A percentile compares a stretch with the other conserved stretches of the same genome.
Conservation (phyloP, 1,140 invertebrate species). For the Penaeus chinensis region DNA sequence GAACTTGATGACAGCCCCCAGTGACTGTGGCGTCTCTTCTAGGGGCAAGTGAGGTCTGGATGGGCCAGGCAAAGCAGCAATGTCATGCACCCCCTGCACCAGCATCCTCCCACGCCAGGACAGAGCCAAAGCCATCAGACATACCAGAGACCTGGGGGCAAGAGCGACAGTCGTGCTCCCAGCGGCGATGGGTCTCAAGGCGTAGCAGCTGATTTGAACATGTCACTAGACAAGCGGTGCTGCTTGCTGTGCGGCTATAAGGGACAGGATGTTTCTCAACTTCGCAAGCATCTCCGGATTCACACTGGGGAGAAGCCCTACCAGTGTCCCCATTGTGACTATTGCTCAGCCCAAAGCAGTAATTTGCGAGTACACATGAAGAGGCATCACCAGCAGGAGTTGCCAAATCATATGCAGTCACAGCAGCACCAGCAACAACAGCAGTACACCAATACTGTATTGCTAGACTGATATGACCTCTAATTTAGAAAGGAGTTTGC, state of each 20-base stretch:
- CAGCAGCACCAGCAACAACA: neutral
- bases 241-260: conserved; percentile 48
- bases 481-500: no score
- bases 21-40: conserved; percentile 47
- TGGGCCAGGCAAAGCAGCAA: conserved; percentile 16
- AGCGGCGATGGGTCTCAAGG: neutral
- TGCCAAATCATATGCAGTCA: neutral
- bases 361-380: conserved; percentile 47
- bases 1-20: neutral
- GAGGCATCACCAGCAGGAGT: conserved; percentile 31
- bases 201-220: neutral
- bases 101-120: neutral
- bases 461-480: conserved; percentile 11
- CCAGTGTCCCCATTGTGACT: conserved; percentile 39
- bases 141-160: conserved; percentile 1
- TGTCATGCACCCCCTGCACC: conserved; percentile 12
- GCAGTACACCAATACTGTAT: conserved; percentile 10
- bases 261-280: conserved; percentile 43
- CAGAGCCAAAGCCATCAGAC: neutral
- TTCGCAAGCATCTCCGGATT: conserved; percentile 46
- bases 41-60: conserved; percentile 37
- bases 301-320: conserved; percentile 52
- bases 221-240: conserved; percentile 17
- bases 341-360: conserved; percentile 50
- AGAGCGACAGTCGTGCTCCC: neutral